These are phyloP conservation scores for Hydrolagus affinis DNA, from an alignment of 2,113 vertebrate species.

Conservation along the genomic window DNA sequence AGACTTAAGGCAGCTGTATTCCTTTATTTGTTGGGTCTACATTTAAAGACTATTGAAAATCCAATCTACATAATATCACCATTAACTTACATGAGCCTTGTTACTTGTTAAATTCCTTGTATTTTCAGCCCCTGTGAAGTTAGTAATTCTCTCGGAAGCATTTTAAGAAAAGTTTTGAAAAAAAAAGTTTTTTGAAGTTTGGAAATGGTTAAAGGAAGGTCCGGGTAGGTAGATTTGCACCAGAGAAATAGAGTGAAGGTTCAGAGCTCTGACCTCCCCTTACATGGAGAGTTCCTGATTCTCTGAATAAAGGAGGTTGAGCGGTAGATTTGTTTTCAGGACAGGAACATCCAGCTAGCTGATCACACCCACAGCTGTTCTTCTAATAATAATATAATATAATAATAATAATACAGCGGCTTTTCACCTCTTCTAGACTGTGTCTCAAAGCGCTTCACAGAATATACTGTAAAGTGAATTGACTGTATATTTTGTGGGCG, in stretches of 20 bases:
- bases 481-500: too few species aligned
- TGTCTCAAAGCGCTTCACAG: too few species aligned
- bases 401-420: too few species aligned
- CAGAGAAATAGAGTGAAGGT: not conserved
- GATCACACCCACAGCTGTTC: too few species aligned
- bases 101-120: not conserved
- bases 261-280: not conserved
- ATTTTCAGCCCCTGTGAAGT: not conserved
- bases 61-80: not conserved
- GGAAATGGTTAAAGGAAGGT: not conserved
- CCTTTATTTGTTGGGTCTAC: not conserved
- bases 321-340: too few species aligned
- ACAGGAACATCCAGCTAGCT: too few species aligned
- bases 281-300: not conserved
- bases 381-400: too few species aligned
- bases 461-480: too few species aligned
- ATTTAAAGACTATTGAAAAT: not conserved
- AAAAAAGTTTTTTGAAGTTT: not conserved
- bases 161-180: too few species aligned
- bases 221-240: not conserved
- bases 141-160: not conserved
- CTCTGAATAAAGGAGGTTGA: not conserved
- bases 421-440: too few species aligned
- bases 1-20: conserved; percentile 33
- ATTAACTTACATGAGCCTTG: not conserved